Evolutionary conservation across 2,888 invertebrate genomes (phyloP).

Genomic region (Mesorhabditis spiculigera): DNA sequence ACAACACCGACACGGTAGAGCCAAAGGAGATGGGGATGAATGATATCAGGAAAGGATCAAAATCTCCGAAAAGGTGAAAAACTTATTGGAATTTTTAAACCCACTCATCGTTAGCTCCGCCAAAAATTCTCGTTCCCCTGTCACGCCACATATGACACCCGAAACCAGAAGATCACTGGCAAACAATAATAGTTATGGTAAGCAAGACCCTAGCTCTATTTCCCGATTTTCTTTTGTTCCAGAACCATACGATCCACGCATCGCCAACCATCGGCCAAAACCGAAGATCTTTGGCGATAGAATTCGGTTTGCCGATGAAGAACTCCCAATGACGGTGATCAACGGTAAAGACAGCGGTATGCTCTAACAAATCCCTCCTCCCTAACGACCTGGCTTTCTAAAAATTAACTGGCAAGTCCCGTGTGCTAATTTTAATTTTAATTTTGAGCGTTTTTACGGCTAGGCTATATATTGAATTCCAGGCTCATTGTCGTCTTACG

Average conservation of each 20-base stretch:
- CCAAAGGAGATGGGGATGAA: background rate
- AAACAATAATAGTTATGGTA: too few species aligned
- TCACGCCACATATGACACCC: too few species aligned
- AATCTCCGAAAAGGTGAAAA: background rate
- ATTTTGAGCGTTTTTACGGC: too few species aligned
- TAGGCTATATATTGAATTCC: background rate
- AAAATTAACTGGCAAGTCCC: background rate
- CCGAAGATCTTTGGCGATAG: background rate
- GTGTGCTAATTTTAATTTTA: too few species aligned
- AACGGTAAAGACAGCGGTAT: background rate
- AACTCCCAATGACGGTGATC: conserved; percentile 4
- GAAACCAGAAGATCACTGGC: too few species aligned
- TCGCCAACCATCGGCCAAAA: background rate
- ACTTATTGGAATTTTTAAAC: background rate
- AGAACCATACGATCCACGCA: background rate
- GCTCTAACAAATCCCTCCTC: background rate
- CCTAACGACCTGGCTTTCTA: background rate
- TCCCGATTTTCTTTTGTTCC: background rate
- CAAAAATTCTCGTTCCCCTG: too few species aligned
- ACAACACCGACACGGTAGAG: background rate
- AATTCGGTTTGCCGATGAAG: conserved; percentile 4
- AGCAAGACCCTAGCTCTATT: too few species aligned
- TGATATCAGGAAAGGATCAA: background rate
- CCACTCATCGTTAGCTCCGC: background rate
- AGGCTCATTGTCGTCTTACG: background rate